These are phyloP conservation scores for Tiphia femorata DNA, from an alignment of 2,888 invertebrate species.

Conservation along the genomic window DNA sequence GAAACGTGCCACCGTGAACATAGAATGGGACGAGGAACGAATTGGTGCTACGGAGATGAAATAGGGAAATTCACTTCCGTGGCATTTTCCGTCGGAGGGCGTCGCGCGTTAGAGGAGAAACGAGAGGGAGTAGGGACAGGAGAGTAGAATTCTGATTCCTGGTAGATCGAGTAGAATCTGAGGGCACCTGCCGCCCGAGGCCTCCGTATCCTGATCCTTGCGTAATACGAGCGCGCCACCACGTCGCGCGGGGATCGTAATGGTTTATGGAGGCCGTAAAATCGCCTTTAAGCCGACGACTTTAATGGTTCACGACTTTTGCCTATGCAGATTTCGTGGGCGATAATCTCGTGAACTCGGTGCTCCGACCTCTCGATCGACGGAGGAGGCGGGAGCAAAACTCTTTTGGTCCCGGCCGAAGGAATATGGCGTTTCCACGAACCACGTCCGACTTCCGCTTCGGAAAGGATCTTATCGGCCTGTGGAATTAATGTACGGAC, in stretches of 20 bases:
- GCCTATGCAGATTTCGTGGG: slow-evolving; percentile 62
- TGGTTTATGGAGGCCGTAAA: slow-evolving; percentile 56
- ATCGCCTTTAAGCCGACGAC: slow-evolving; percentile 47
- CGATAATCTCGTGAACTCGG: slow-evolving; percentile 57
- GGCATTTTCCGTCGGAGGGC: too few relatives aligned
- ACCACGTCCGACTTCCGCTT: slow-evolving; percentile 27
- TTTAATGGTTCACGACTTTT: slow-evolving; percentile 65
- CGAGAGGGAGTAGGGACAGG: too few relatives aligned
- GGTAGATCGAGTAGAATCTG: too few relatives aligned
- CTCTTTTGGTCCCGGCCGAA: slow-evolving; percentile 31
- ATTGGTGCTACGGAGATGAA: too few relatives aligned
- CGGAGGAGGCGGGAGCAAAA: slow-evolving; percentile 10
- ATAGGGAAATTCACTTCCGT: too few relatives aligned
- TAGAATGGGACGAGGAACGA: too few relatives aligned
- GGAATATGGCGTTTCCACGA: slow-evolving; percentile 26
- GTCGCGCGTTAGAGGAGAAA: too few relatives aligned
- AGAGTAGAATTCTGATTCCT: too few relatives aligned
- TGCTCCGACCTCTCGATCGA: slow-evolving; percentile 48
- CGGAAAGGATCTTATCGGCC: slow-evolving; percentile 8
- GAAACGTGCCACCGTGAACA: too few relatives aligned
- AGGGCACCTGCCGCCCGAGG: slow-evolving; percentile 32
- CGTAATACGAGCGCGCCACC: slow-evolving; percentile 45
- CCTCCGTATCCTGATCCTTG: slow-evolving; percentile 40
- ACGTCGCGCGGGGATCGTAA: slow-evolving; percentile 13
- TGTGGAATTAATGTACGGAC: slow-evolving; percentile 21